Evolutionary conservation across 2,888 invertebrate species (phyloP).

Genomic region (Cephus pygmeus): DNA sequence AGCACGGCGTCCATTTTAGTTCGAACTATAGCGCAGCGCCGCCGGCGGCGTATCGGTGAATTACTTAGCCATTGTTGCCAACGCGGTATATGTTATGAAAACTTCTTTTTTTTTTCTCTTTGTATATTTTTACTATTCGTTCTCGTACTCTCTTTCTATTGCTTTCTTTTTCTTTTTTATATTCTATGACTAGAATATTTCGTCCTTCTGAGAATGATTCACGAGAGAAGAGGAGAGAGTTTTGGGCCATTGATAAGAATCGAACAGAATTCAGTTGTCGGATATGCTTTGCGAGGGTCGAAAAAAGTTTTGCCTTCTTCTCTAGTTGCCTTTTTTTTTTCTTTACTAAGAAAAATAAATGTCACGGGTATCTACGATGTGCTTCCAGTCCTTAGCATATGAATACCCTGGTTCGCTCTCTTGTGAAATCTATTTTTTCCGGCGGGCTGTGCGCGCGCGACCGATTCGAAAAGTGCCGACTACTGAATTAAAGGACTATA

Average conservation of each 20-base stretch:
- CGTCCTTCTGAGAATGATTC: background rate
- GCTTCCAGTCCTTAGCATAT: background rate
- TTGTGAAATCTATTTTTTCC: background rate
- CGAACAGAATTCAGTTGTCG: background rate
- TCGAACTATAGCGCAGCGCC: background rate
- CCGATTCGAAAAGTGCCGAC: background rate
- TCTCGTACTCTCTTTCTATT: background rate
- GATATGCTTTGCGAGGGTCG: background rate
- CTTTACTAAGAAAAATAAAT: background rate
- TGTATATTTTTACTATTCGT: background rate
- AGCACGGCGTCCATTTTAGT: background rate
- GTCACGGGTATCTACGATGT: background rate
- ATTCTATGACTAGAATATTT: background rate
- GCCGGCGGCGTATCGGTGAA: background rate
- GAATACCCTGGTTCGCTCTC: background rate
- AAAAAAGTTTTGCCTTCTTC: background rate
- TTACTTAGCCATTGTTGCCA: background rate
- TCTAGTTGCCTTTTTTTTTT: background rate
- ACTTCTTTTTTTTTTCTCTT: slow-evolving; percentile 27
- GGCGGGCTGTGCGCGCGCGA: background rate
- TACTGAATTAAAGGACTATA: background rate
- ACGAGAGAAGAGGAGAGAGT: background rate
- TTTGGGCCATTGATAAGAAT: background rate
- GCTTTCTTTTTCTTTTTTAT: background rate
- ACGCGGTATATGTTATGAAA: background rate